Conservation (phyloP, 2,888 invertebrate species). For the Drosophila glabriapex region DNA sequence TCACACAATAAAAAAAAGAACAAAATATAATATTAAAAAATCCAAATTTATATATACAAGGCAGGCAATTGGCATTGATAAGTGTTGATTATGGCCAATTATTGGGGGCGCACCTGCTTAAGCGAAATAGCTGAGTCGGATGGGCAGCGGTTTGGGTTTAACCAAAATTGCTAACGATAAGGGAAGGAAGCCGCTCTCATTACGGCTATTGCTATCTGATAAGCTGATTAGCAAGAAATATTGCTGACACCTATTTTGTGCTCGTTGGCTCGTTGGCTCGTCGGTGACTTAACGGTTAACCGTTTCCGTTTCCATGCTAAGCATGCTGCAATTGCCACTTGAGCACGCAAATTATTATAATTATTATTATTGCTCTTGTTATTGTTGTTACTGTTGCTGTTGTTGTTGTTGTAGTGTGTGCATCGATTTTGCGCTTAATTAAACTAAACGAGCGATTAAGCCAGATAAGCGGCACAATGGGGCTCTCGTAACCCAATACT, state of each 20-base stretch:
- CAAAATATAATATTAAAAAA: not conserved
- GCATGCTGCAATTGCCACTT: slow-evolving; percentile 39
- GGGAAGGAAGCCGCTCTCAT: slow-evolving; percentile 11
- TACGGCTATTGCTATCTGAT: not conserved
- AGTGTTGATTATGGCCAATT: slow-evolving; percentile 37
- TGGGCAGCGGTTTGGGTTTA: not conserved
- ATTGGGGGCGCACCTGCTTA: slow-evolving; percentile 15
- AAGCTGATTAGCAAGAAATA: slow-evolving; percentile 22
- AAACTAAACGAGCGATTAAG: slow-evolving; percentile 61
- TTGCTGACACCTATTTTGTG: slow-evolving; percentile 10
- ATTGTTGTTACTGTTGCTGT: not conserved
- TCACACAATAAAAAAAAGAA: not conserved
- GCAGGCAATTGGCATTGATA: slow-evolving; percentile 44
- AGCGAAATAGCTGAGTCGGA: slow-evolving; percentile 35
- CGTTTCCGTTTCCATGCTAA: slow-evolving; percentile 28
- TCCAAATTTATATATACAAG: not conserved
- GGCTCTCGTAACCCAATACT: slow-evolving; percentile 40
- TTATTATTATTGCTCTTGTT: not conserved
- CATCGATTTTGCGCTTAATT: slow-evolving; percentile 75
- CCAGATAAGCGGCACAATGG: slow-evolving; percentile 49
- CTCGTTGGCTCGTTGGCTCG: slow-evolving; percentile 9
- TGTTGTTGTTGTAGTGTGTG: slow-evolving; percentile 2
- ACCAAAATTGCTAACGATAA: slow-evolving; percentile 1
- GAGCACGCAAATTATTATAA: slow-evolving; percentile 38
- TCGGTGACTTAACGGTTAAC: slow-evolving; percentile 35